Evolutionary conservation across 1,140 invertebrate species (phyloP), one percentile per base, ranked within the genome.

Genomic region (Acromyrmex charruanus): DNA sequence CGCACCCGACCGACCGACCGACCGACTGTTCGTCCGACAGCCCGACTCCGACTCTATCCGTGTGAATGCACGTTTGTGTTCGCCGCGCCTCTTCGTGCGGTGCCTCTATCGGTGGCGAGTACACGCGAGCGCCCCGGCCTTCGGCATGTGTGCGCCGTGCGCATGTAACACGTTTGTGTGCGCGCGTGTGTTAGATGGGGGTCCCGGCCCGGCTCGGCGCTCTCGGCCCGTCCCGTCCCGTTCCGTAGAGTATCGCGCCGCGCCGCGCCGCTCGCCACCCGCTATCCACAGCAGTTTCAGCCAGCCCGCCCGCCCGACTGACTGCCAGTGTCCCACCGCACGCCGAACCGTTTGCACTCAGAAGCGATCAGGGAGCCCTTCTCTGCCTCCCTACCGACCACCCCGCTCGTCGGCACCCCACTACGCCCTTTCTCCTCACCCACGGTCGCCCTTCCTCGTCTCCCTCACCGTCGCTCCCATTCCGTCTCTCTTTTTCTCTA

Each of bases 321-420:
- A 71, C 85, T 87, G 92, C 92, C 94, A 94, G 94, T 95, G 94
- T 95, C 94, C 95, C 94, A 93, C 93, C 93, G 94, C 94, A 94
- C 93, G 94, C 93, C 94, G 94, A 94, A 93, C 93, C 93, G 94
- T 94, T 94, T 95, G 94, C 94, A 94, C 94, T 94, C 94, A 90
- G 93, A 94, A 94, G 93, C 94, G 93, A 94, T 94, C 93, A 92
- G 88, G 88, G 91, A 92, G 91, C 91, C 89, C 89, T 90, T 90
- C 89, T 90, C 88, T 90, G 75, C 89, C 88, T 91, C 85, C 87
- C 87, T 74, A 65, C 86, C 89, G 86, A 84, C 85, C 87, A 92
- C 90, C 90, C 90, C 79, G 82, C 87, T 86, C 91, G 86, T 87
- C 79, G 79, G 88, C 77, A 66, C 87, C 85, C 74, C 82, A 49